Evolutionary conservation across 2,113 vertebrate species (phyloP), one percentile per base, ranked within the genome.

Genomic region (Ia io): DNA sequence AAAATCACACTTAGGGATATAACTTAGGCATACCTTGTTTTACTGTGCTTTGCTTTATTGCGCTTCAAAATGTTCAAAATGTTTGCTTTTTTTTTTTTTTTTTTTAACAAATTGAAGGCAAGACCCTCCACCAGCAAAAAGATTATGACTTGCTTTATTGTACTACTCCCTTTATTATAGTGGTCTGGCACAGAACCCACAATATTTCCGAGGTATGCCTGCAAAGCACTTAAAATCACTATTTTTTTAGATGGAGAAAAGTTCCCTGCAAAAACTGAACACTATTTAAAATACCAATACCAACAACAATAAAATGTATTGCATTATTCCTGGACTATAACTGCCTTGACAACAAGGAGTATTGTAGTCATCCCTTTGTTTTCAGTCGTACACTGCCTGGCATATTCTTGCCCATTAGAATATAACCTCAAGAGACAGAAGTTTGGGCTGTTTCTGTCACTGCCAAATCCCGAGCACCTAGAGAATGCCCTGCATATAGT

Each of bases 1-100:
- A 77, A 83, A 95, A 63, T 79, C 77, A 88, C 49, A 73, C 4
- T 53, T 74, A 91, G 65, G 69, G 82, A 42, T 63, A 93, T n/a
- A n/a, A 84, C 49, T 30, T 10, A 82, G 79, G 37, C 17, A 44
- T 8, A 44, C 18, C 56, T 83, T 5, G 2, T 83, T 82, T 44
- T 63, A 83, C 28, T 44, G 28, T 0, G 28, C 28, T 63, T 83
- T 40, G 2, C 79, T 83, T 44, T 13, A 32, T 32, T 22, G 37
- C 0, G 37, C 56, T 63, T 44, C 79, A 63, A 63, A 32, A 44
- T 63, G 79, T 63, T 44, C 79, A 63, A 63, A 32, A 44, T 63
- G 79, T 44, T 44, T 82, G 25, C 9, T 6, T 82, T 61, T 73
- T 47, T 74, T 40, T 40, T 74, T 40, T 40, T 28, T 28, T 73